phyloP scores from a whole-genome alignment of 2,797 vertebrate genomes.

The Tragopan temminckii region DNA sequence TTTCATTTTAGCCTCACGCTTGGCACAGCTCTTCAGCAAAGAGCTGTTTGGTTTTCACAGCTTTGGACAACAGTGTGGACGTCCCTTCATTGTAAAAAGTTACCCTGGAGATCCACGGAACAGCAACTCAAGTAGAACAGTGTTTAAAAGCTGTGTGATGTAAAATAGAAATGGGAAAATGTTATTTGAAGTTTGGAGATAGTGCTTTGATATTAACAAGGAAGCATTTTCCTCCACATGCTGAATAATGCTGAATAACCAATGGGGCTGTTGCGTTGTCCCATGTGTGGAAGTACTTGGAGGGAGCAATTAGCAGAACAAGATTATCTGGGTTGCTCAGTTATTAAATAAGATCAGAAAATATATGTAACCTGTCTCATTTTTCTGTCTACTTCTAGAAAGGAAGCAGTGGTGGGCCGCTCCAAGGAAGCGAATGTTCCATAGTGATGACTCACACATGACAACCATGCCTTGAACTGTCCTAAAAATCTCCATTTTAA shows the following conservation, averaged over 20 bases:
- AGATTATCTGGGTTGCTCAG: background rate
- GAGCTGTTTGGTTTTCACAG: background rate
- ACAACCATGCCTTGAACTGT: conserved; percentile 78
- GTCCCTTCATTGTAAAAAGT: background rate
- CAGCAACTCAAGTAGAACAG: background rate
- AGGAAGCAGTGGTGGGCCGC: conserved; percentile 70
- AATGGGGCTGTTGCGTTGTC: background rate
- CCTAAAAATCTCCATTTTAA: conserved; percentile 75
- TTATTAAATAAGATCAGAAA: background rate
- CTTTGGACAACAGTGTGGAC: background rate
- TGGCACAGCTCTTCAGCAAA: background rate
- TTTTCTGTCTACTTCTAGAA: conserved; percentile 30
- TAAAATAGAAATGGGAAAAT: background rate
- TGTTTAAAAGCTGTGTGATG: background rate
- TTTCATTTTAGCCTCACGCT: background rate
- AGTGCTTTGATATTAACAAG: background rate
- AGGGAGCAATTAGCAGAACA: background rate
- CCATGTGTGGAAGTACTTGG: background rate
- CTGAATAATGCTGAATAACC: background rate
- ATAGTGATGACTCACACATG: conserved; percentile 75
- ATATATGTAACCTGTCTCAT: background rate
- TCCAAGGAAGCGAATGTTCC: conserved; percentile 68
- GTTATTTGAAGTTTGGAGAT: background rate
- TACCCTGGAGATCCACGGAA: background rate
- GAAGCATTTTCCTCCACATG: background rate